These are phyloP conservation scores for Tricholauxania praeusta DNA, from an alignment of 2,888 invertebrate species.

Conservation along the genomic window DNA sequence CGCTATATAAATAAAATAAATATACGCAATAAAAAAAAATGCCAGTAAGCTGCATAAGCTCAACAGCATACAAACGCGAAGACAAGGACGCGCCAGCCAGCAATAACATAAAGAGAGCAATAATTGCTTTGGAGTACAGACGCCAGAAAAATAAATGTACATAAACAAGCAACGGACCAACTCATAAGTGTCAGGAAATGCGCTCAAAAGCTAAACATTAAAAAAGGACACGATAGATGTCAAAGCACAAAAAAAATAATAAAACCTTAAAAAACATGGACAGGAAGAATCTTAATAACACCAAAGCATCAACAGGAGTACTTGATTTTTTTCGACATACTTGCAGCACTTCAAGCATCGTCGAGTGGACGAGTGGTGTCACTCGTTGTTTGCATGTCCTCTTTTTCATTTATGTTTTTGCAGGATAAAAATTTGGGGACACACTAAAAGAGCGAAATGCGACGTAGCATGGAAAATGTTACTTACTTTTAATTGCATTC, in stretches of 20 bases:
- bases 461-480: constrained; percentile 34
- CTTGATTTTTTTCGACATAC: background rate
- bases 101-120: constrained; percentile 19
- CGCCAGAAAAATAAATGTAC: constrained; percentile 1
- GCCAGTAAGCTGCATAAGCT: no score
- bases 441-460: background rate
- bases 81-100: constrained; percentile 1
- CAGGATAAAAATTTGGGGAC: no score
- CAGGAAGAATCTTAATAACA: constrained; percentile 16
- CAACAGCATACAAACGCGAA: no score
- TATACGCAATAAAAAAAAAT: no score
- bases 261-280: constrained; percentile 16
- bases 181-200: constrained; percentile 27
- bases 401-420: background rate
- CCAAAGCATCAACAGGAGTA: background rate
- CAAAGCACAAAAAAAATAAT: background rate
- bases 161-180: constrained; percentile 7
- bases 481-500: constrained; percentile 68
- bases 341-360: constrained; percentile 1
- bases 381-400: constrained; percentile 21
- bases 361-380: constrained; percentile 6
- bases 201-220: constrained; percentile 23
- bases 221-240: constrained; percentile 17
- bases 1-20: no score
- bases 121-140: constrained; percentile 21